These are phyloP conservation scores for Luperina nickerlii DNA, from an alignment of 2,888 invertebrate species.

Conservation along the genomic window DNA sequence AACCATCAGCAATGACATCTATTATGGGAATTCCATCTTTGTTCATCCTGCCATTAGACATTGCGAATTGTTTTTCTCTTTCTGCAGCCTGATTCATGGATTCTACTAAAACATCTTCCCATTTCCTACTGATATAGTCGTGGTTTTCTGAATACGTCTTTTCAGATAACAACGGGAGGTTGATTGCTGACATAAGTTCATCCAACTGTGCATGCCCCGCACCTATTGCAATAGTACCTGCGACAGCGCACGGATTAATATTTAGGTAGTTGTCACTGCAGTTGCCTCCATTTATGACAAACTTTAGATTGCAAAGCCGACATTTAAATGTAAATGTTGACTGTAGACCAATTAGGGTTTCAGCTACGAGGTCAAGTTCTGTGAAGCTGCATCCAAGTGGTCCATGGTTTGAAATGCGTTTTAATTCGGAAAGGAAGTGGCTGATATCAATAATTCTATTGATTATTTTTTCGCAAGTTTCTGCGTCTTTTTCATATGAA, in stretches of 20 bases:
- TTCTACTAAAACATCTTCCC: slow-evolving; percentile 10
- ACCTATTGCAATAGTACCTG: background rate
- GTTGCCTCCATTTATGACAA: slow-evolving; percentile 12
- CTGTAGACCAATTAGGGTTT: background rate
- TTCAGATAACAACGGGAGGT: slow-evolving; percentile 5
- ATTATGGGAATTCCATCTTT: slow-evolving; percentile 34
- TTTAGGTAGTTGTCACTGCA: slow-evolving; percentile 4
- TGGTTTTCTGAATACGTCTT: slow-evolving; percentile 9
- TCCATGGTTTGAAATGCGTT: slow-evolving; percentile 18
- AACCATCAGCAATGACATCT: background rate
- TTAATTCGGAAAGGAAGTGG: no score
- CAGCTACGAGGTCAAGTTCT: slow-evolving; percentile 26
- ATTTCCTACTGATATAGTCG: background rate
- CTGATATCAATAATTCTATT: slow-evolving; percentile 17
- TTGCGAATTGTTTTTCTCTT: background rate
- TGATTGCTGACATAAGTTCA: slow-evolving; percentile 9
- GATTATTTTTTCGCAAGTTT: slow-evolving; percentile 4
- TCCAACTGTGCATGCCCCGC: slow-evolving; percentile 12
- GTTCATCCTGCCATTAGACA: background rate
- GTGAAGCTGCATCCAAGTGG: slow-evolving; percentile 29
- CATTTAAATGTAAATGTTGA: no score
- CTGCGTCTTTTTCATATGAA: background rate
- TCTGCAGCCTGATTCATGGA: slow-evolving; percentile 12
- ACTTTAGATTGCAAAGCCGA: no score
- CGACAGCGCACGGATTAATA: background rate